Evolutionary conservation across 1,140 invertebrate species (phyloP).

Genomic region (Neocloeon triangulifer): DNA sequence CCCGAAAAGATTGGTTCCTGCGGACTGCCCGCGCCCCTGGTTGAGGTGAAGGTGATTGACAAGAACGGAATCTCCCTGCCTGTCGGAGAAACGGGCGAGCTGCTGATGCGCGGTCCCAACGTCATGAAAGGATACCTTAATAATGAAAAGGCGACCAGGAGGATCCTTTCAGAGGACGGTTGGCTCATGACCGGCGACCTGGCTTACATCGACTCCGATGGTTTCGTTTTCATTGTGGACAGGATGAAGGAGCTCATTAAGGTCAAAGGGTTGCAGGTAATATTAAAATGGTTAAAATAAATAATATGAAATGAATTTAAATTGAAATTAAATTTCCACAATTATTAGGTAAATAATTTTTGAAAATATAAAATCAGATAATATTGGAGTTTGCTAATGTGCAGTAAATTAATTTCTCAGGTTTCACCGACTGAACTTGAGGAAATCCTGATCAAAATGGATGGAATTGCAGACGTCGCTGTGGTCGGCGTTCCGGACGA

Average conservation of each 20-base stretch:
- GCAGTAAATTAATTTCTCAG: no score
- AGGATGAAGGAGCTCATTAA: constrained; percentile 57
- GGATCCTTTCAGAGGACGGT: constrained; percentile 39
- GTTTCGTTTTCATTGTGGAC: constrained; percentile 48
- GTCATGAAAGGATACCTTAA: constrained; percentile 43
- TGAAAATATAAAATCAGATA: no score
- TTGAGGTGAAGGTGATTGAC: constrained; percentile 10
- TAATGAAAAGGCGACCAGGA: constrained; percentile 32
- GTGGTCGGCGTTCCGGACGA: constrained; percentile 58
- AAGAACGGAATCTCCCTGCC: constrained; percentile 33
- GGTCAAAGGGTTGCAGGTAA: constrained; percentile 53
- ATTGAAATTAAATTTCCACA: no score
- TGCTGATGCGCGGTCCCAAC: constrained; percentile 39
- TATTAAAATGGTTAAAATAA: no score
- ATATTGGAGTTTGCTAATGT: no score
- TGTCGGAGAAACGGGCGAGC: constrained; percentile 33
- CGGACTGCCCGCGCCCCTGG: constrained; percentile 8
- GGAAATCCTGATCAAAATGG: constrained; percentile 45
- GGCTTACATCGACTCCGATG: constrained; percentile 44
- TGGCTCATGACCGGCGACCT: constrained; percentile 68
- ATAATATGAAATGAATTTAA: no score
- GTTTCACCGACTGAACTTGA: constrained; percentile 75
- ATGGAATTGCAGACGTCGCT: constrained; percentile 50
- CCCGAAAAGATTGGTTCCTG: constrained; percentile 8
- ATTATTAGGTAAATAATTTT: no score